Evolutionary conservation across 2,888 invertebrate genomes (phyloP).

Genomic region (Parnassius glacialis): DNA sequence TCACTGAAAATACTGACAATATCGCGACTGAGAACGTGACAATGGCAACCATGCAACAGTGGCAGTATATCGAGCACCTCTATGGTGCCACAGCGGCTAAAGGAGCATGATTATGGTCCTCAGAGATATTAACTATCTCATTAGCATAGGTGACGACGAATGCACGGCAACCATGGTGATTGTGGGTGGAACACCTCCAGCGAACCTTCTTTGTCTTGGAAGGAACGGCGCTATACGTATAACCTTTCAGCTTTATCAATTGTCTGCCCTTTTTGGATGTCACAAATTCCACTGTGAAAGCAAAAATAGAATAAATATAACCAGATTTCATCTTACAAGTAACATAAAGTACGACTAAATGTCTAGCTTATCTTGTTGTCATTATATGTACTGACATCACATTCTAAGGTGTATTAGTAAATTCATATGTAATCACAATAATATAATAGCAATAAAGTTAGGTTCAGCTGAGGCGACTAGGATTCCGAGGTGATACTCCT

Average conservation of each 20-base stretch:
- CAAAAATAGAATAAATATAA: too few species aligned
- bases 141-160: slow-evolving; percentile 35
- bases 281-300: slow-evolving; percentile 23
- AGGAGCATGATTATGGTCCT: slow-evolving; percentile 30
- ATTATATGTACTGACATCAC: too few species aligned
- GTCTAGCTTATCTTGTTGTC: too few species aligned
- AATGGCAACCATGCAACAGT: slow-evolving; percentile 20
- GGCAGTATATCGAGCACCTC: slow-evolving; percentile 28
- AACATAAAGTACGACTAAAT: too few species aligned
- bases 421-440: too few species aligned
- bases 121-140: slow-evolving; percentile 24
- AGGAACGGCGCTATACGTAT: slow-evolving; percentile 30
- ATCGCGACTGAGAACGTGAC: slow-evolving; percentile 18
- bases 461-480: too few species aligned
- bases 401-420: too few species aligned
- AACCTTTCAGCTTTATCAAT: slow-evolving; percentile 34
- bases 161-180: slow-evolving; percentile 41
- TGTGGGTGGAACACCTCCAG: slow-evolving; percentile 30
- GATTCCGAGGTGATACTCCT: too few species aligned
- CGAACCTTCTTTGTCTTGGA: background rate
- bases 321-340: too few species aligned
- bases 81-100: too few species aligned
- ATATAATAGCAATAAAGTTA: too few species aligned
- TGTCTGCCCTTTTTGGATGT: slow-evolving; percentile 32
- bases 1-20: too few species aligned